phyloP scores from a whole-genome alignment of 2,797 vertebrate genomes.

The Argya squamiceps region DNA sequence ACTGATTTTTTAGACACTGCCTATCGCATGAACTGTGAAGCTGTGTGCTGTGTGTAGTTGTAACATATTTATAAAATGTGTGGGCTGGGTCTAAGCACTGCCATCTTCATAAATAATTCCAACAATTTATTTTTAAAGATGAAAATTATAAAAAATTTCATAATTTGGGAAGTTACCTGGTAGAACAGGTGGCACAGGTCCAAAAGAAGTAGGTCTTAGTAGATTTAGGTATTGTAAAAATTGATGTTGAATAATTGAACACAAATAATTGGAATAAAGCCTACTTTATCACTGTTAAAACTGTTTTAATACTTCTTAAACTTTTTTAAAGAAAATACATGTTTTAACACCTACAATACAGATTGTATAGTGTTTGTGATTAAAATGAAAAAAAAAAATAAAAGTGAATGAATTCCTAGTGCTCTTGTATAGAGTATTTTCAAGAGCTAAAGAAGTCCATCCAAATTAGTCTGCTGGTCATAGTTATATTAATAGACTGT shows the following conservation, averaged over 20 bases:
- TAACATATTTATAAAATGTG: constrained; percentile 89
- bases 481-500: constrained; percentile 80
- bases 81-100: constrained; percentile 74
- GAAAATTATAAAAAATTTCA: constrained; percentile 67
- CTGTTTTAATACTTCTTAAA: constrained; percentile 78
- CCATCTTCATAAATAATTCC: constrained; percentile 70
- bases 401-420: constrained; percentile 70
- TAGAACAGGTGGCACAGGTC: constrained; percentile 67
- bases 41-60: constrained; percentile 91
- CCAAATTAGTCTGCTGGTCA: constrained; percentile 78
- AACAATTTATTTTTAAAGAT: constrained; percentile 74
- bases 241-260: constrained; percentile 66
- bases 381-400: constrained; percentile 62
- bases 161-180: constrained; percentile 66
- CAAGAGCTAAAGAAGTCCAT: constrained; percentile 73
- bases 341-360: constrained; percentile 75
- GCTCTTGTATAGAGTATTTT: constrained; percentile 74
- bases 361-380: constrained; percentile 78
- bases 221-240: constrained; percentile 75
- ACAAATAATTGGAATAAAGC: constrained; percentile 74
- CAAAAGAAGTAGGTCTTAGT: constrained; percentile 69
- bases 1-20: constrained; percentile 87
- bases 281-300: constrained; percentile 73
- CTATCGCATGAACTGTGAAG: constrained; percentile 91
- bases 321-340: constrained; percentile 77